These are phyloP conservation scores for Leucophora obtusa DNA, from an alignment of 2,888 invertebrate species.

Conservation along the genomic window DNA sequence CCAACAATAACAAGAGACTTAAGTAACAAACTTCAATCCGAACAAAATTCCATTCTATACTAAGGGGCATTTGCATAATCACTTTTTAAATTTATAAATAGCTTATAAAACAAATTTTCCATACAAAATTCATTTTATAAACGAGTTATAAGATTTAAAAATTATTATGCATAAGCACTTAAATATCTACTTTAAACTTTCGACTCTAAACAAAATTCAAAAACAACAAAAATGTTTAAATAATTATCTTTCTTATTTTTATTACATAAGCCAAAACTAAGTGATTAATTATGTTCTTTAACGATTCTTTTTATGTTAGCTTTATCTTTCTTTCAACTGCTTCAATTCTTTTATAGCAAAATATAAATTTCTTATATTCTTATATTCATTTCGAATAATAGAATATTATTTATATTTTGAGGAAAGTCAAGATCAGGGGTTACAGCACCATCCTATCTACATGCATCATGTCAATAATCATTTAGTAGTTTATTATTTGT, in stretches of 20 bases:
- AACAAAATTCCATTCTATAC: neutral
- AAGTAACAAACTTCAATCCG: conserved; percentile 20
- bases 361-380: neutral
- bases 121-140: too few relatives aligned
- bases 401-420: conserved; percentile 2
- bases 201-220: neutral
- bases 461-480: conserved; percentile 18
- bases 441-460: conserved; percentile 20
- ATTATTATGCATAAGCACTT: too few relatives aligned
- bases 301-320: neutral
- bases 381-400: neutral
- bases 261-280: conserved; percentile 31
- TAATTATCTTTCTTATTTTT: neutral
- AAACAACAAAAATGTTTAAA: neutral
- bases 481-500: conserved; percentile 49
- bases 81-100: too few relatives aligned
- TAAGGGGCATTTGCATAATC: too few relatives aligned
- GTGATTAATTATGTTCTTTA: conserved; percentile 33
- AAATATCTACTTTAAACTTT: neutral
- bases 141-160: too few relatives aligned
- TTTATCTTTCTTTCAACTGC: neutral
- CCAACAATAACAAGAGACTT: conserved; percentile 23
- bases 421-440: conserved; percentile 14
- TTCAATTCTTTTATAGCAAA: neutral
- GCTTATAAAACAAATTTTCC: too few relatives aligned